Conservation (phyloP, 2,113 vertebrate species). For the Hypomesus transpacificus region DNA sequence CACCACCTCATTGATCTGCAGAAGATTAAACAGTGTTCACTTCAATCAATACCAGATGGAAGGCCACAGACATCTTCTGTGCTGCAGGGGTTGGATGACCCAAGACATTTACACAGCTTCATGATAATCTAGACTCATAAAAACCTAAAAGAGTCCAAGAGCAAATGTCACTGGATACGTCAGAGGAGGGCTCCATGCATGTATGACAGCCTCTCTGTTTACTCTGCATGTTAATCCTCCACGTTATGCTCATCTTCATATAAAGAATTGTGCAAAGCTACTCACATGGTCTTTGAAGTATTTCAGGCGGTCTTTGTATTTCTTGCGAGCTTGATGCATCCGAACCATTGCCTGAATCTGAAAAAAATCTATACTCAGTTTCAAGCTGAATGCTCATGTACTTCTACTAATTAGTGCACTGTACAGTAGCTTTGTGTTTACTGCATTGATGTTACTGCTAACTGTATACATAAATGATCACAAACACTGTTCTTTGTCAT, state of each 20-base stretch:
- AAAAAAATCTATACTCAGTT: background rate
- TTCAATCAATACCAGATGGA: constrained; percentile 26
- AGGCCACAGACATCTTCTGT: background rate
- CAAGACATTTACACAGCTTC: constrained; percentile 24
- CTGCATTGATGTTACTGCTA: too few species aligned
- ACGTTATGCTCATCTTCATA: too few species aligned
- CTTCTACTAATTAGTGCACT: too few species aligned
- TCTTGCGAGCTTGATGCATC: constrained; percentile 93
- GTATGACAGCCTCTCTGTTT: background rate
- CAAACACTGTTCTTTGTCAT: too few species aligned
- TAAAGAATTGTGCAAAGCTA: constrained; percentile 7
- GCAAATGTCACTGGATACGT: constrained; percentile 21
- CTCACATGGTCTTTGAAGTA: constrained; percentile 93
- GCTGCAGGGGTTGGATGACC: constrained; percentile 14
- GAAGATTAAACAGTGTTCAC: constrained; percentile 31
- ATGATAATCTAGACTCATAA: constrained; percentile 16
- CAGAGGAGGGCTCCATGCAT: constrained; percentile 24
- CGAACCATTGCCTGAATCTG: constrained; percentile 92
- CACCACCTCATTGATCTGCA: constrained; percentile 87
- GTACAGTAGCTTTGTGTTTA: too few species aligned
- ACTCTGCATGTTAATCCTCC: background rate
- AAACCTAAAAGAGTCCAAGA: background rate
- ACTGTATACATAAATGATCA: too few species aligned
- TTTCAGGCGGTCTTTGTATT: constrained; percentile 86
- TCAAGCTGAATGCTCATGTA: too few species aligned